phyloP scores from a whole-genome alignment of 2,888 invertebrate genomes.

The Melitaea athalia region DNA sequence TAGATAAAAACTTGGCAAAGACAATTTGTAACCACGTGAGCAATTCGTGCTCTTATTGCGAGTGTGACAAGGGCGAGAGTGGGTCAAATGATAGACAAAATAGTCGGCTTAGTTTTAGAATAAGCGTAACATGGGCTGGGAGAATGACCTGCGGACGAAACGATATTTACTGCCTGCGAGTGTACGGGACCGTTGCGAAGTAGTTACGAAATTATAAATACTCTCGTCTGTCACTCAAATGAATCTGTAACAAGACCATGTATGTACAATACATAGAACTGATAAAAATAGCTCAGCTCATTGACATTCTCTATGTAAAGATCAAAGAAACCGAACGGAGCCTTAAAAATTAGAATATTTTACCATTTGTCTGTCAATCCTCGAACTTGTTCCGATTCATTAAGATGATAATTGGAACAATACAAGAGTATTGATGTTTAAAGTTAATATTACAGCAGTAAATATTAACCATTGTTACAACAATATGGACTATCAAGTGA shows the following conservation, averaged over 20 bases:
- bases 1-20: background rate
- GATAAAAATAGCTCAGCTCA: background rate
- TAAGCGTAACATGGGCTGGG: slow-evolving; percentile 6
- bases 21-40: background rate
- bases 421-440: background rate
- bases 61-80: background rate
- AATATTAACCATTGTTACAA: no score
- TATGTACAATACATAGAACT: background rate
- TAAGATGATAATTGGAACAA: background rate
- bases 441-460: background rate
- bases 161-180: slow-evolving; percentile 27
- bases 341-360: no score
- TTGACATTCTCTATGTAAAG: background rate
- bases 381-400: background rate
- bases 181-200: slow-evolving; percentile 7
- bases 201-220: background rate
- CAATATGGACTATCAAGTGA: no score
- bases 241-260: background rate
- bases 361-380: background rate
- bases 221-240: background rate
- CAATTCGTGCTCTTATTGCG: background rate
- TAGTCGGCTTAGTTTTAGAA: background rate
- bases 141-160: slow-evolving; percentile 18
- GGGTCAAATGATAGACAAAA: background rate
- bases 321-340: background rate